phyloP scores from a whole-genome alignment of 2,113 vertebrate genomes.

The Aldabrachelys gigantea region DNA sequence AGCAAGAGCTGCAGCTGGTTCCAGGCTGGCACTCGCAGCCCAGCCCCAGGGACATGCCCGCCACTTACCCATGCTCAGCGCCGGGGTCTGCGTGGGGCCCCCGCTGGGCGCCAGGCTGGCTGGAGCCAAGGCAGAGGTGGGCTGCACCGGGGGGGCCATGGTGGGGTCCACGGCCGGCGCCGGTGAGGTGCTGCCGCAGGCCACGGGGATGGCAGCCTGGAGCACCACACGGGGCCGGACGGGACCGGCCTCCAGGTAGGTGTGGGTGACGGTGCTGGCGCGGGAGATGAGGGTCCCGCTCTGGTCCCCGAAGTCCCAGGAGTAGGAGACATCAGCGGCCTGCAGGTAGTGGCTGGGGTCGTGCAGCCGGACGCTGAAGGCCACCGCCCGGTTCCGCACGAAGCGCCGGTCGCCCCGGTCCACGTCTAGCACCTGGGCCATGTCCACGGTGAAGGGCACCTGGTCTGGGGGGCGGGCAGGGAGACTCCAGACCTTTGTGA shows the following conservation, averaged over 20 bases:
- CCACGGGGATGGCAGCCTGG: slow-evolving; percentile 88
- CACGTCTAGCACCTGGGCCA: slow-evolving; percentile 84
- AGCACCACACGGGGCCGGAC: slow-evolving; percentile 87
- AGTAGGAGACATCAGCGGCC: slow-evolving; percentile 88
- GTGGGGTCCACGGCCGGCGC: slow-evolving; percentile 52
- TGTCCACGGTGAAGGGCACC: slow-evolving; percentile 87
- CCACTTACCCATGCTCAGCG: background rate
- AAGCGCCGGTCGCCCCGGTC: slow-evolving; percentile 81
- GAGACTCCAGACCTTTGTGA: background rate
- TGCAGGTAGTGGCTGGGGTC: slow-evolving; percentile 92
- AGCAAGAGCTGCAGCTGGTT: background rate
- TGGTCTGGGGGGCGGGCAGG: slow-evolving; percentile 81
- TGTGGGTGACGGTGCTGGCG: slow-evolving; percentile 86
- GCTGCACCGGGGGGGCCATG: background rate
- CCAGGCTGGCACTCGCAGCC: slow-evolving; percentile 61
- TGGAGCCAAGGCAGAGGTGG: slow-evolving; percentile 29
- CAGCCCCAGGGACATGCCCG: fast-evolving
- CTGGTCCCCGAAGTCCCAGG: slow-evolving; percentile 94
- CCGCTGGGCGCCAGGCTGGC: background rate
- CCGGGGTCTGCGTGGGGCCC: background rate
- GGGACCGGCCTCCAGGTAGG: slow-evolving; percentile 83
- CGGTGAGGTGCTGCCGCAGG: slow-evolving; percentile 76
- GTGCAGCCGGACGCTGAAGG: slow-evolving; percentile 87
- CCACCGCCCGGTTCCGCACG: slow-evolving; percentile 89
- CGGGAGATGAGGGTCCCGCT: slow-evolving; percentile 92